Percentiles rank a stretch among this genome's conserved stretches.
phyloP scores from a whole-genome alignment of 2,888 invertebrate genomes.

The Fabriciana adippe region DNA sequence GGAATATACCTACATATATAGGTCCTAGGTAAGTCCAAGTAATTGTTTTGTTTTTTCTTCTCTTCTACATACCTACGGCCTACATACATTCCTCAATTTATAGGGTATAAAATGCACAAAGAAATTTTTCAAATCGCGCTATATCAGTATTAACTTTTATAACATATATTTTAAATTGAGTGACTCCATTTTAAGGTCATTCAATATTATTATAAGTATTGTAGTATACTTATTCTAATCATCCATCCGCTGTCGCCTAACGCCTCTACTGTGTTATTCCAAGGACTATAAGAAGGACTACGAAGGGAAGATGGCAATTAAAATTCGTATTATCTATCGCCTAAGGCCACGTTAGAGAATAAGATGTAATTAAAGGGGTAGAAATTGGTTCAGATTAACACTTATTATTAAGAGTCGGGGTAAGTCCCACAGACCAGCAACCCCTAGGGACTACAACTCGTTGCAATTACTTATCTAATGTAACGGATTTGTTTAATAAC shows the following conservation, averaged over 20 bases:
- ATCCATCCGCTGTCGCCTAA: conserved; percentile 24
- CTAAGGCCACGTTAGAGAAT: conserved; percentile 44
- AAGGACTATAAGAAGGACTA: conserved; percentile 30
- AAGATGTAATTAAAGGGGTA: conserved; percentile 46
- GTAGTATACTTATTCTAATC: neutral
- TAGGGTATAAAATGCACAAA: no score
- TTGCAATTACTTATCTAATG: conserved; percentile 23
- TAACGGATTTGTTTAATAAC: conserved; percentile 4
- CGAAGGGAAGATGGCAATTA: conserved; percentile 51
- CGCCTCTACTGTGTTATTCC: neutral
- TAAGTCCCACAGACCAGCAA: neutral
- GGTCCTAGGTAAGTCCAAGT: no score
- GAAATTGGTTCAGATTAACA: conserved; percentile 44
- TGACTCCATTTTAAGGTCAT: no score
- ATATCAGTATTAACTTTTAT: no score
- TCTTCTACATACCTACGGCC: no score
- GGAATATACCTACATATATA: no score
- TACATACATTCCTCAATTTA: no score
- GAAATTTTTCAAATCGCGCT: no score
- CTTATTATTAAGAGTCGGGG: conserved; percentile 32
- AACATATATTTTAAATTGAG: no score
- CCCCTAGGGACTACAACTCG: conserved; percentile 14
- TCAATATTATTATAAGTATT: no score
- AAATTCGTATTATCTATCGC: conserved; percentile 54
- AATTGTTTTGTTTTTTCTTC: no score